phyloP scores from a whole-genome alignment of 2,888 invertebrate genomes.

The Cataglyphis albicans region DNA sequence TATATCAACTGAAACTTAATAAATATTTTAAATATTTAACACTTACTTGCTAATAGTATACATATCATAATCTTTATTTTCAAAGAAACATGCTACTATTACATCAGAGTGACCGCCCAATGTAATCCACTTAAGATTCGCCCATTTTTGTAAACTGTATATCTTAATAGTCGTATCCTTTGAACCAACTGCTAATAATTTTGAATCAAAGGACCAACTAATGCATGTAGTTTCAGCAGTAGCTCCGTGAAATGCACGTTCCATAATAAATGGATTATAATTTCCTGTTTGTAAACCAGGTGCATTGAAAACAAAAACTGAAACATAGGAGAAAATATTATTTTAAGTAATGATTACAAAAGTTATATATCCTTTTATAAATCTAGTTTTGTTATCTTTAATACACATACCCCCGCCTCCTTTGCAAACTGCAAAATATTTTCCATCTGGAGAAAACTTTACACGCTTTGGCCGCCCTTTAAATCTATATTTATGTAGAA shows the following conservation, averaged over 20 bases:
- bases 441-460: constrained; percentile 97
- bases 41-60: constrained; percentile 90
- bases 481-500: constrained; percentile 95
- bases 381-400: neutral
- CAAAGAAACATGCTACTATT: constrained; percentile 95
- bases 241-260: constrained; percentile 93
- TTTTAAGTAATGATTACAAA: neutral
- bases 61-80: constrained; percentile 93
- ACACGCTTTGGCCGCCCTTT: constrained; percentile 91
- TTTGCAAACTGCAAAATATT: constrained; percentile 96
- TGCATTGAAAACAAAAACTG: constrained; percentile 94
- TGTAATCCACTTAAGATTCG: constrained; percentile 92
- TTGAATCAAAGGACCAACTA: constrained; percentile 97
- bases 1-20: neutral
- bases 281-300: constrained; percentile 93
- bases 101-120: constrained; percentile 95
- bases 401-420: constrained; percentile 90
- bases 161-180: constrained; percentile 96
- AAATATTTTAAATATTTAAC: constrained; percentile 21
- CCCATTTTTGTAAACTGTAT: constrained; percentile 91
- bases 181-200: constrained; percentile 94
- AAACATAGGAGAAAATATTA: constrained; percentile 78
- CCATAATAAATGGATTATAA: constrained; percentile 95
- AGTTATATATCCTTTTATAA: neutral
- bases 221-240: constrained; percentile 94